Base-by-base conservation (phyloP, 2,888 invertebrate species). In the Noctua fimbriata region DNA sequence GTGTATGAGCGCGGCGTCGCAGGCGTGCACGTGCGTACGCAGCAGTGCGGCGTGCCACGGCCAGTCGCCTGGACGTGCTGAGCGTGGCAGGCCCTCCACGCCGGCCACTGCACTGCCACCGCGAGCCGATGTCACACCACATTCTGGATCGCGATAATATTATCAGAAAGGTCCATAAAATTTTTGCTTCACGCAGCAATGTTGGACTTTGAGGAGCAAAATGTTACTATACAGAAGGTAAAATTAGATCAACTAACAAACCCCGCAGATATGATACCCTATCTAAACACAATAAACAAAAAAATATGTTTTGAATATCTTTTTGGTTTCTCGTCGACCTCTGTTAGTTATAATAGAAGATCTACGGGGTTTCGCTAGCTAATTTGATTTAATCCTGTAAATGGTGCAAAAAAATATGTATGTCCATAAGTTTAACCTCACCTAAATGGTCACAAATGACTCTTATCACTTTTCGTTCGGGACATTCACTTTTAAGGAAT, bases 21-120 rank as follows among this genome's bases (percentile, higher is more conserved):
- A 99, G 12, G 98, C 98, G 93, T 99, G 99, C 65, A 98, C 98
- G 87, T 98, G 98, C 91, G 98, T 98, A 89, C 98, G 98, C 91
- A 98, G 97, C 5, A 99, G 96, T 3, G 98, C 98, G 32, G 98
- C 98, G 92, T 98, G 98, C 99, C 99, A 99, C n/a, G 99, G 99
- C 99, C 99, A 99, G 93, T 99, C 98, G 4, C 98, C 99, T 1
- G 98, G 98, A 7, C 97, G 97, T 1, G 98, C 97, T 95, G 98
- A 98, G 90, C 98, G 98, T 60, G 97, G 97, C 82, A 98, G 94
- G 1, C 97, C 97, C 77, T 96, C 96, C 77, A 96, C 96, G 47
- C 97, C 97, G 18, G 92, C 92, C 5, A 93, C 92, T 7, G 95
- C 96, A 71, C 97, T 94, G 0, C 95, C 92, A 10, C 94, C 97